These are phyloP conservation scores for Epinephelus fuscoguttatus DNA, from an alignment of 2,113 vertebrate species.

Conservation along the genomic window DNA sequence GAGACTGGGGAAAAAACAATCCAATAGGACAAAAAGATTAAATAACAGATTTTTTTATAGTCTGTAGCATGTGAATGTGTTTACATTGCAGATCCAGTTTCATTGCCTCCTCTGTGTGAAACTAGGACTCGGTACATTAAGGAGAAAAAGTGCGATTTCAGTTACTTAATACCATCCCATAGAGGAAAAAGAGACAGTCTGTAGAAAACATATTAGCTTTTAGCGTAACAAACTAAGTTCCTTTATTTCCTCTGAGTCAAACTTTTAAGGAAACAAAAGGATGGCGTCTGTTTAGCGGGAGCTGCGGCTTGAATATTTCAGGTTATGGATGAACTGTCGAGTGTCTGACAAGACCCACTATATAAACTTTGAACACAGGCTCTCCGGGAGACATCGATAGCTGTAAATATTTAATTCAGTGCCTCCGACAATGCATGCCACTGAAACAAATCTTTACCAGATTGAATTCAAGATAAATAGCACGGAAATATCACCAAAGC, in stretches of 20 bases:
- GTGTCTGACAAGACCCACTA: constrained; percentile 73
- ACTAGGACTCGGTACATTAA: too few relatives aligned
- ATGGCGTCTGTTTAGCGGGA: constrained; percentile 26
- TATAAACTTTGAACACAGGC: constrained; percentile 79
- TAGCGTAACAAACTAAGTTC: constrained; percentile 27
- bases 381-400: constrained; percentile 78
- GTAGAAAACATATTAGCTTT: not conserved
- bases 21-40: too few relatives aligned
- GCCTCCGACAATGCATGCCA: constrained; percentile 78
- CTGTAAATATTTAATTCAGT: constrained; percentile 85
- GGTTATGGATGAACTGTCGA: constrained; percentile 77
- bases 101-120: too few relatives aligned
- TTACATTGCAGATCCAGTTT: too few relatives aligned
- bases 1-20: too few relatives aligned
- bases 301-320: constrained; percentile 69
- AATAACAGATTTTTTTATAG: too few relatives aligned
- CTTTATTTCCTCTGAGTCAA: constrained; percentile 13
- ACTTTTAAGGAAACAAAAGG: constrained; percentile 20
- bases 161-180: not conserved
- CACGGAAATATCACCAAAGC: constrained; percentile 71
- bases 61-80: too few relatives aligned
- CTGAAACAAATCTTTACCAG: constrained; percentile 81
- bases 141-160: not conserved
- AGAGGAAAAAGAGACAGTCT: not conserved
- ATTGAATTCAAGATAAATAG: constrained; percentile 80